These are phyloP conservation scores for Hylyphantes graminicola DNA, from an alignment of 1,140 invertebrate species.

Conservation along the genomic window DNA sequence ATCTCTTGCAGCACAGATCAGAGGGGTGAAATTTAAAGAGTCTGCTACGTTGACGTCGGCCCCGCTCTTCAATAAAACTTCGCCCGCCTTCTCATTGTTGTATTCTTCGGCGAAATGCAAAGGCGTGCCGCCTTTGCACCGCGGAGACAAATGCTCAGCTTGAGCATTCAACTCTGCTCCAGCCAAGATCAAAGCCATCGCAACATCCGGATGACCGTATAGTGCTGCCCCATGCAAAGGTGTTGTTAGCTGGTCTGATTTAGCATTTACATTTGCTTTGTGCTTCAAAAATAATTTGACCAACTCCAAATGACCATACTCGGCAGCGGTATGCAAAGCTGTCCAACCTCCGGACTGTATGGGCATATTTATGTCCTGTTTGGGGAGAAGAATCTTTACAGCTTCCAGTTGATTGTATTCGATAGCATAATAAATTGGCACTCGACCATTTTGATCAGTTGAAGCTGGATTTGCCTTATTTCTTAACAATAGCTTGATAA, in stretches of 20 bases:
- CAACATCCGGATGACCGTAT: slow-evolving; percentile 14
- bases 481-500: slow-evolving; percentile 19
- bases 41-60: slow-evolving; percentile 9
- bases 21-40: not conserved
- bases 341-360: not conserved
- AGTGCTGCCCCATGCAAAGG: slow-evolving; percentile 1
- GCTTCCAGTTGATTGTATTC: not conserved
- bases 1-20: slow-evolving; percentile 3
- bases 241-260: not conserved
- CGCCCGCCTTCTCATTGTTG: slow-evolving; percentile 2
- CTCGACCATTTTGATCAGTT: not conserved
- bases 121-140: not conserved
- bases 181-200: not conserved
- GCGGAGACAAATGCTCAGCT: not conserved
- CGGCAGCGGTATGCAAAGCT: slow-evolving; percentile 22
- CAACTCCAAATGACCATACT: slow-evolving; percentile 6
- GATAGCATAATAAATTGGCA: slow-evolving; percentile 30
- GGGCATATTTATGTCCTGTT: not conserved
- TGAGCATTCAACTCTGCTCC: slow-evolving; percentile 1
- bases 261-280: slow-evolving; percentile 27
- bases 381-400: slow-evolving; percentile 12
- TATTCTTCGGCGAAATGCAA: slow-evolving; percentile 16
- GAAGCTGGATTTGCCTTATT: not conserved
- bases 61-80: slow-evolving; percentile 12
- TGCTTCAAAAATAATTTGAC: slow-evolving; percentile 18